These are phyloP conservation scores for Epinotia nisella DNA, from an alignment of 2,888 invertebrate genomes.

Conservation along the genomic window DNA sequence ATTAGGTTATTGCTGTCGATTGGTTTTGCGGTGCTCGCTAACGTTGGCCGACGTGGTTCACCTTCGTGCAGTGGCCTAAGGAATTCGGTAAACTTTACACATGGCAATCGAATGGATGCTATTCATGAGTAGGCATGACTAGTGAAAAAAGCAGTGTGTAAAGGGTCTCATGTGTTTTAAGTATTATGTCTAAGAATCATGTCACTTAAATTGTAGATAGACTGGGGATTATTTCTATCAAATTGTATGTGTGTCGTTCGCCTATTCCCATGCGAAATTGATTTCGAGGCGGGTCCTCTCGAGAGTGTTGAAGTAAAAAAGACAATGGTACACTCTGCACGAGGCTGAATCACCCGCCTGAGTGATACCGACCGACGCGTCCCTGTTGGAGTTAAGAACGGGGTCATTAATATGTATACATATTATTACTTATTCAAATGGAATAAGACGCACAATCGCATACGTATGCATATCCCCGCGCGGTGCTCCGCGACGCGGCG, in stretches of 20 bases:
- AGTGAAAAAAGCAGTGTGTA: background rate
- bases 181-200: constrained; percentile 5
- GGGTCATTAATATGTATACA: constrained; percentile 19
- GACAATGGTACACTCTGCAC: constrained; percentile 1
- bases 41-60: constrained; percentile 10
- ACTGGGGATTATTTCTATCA: background rate
- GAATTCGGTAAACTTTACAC: background rate
- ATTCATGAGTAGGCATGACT: no score
- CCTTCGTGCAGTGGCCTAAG: background rate
- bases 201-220: background rate
- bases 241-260: background rate
- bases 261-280: background rate
- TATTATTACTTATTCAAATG: constrained; percentile 21
- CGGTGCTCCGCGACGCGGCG: background rate
- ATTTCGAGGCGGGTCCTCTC: constrained; percentile 15
- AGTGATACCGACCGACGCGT: constrained; percentile 6
- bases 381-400: background rate
- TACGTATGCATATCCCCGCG: background rate
- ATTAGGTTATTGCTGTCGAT: constrained; percentile 55
- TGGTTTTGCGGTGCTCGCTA: constrained; percentile 49
- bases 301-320: background rate
- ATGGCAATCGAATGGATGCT: background rate
- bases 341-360: constrained; percentile 19
- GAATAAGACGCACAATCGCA: constrained; percentile 32
- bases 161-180: background rate